phyloP scores from a whole-genome alignment of 2,797 vertebrate genomes.

The Emys orbicularis region DNA sequence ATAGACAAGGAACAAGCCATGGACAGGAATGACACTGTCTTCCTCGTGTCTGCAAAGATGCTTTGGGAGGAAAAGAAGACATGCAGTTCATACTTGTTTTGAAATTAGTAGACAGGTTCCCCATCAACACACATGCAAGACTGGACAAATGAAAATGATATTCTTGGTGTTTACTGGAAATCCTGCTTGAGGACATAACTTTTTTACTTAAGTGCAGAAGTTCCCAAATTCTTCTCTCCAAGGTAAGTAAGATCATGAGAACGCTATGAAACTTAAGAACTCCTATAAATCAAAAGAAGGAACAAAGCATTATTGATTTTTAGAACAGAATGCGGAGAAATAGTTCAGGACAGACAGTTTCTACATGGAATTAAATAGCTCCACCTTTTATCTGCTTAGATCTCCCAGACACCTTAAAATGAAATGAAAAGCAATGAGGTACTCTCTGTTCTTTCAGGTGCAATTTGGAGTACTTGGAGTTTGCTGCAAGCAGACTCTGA shows the following conservation, averaged over 20 bases:
- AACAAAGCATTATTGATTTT: not conserved
- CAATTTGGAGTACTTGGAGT: conserved; percentile 54
- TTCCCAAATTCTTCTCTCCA: not conserved
- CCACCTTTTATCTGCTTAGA: not conserved
- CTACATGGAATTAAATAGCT: conserved; percentile 1
- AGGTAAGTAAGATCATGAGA: not conserved
- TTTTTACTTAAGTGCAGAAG: conserved; percentile 2
- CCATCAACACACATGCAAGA: not conserved
- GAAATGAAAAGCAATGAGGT: conserved; percentile 34
- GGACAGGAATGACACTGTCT: not conserved
- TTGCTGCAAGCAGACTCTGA: conserved; percentile 49
- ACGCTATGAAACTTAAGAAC: conserved; percentile 31
- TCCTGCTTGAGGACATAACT: not conserved
- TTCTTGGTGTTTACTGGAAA: conserved; percentile 15
- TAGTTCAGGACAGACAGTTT: not conserved
- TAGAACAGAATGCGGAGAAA: conserved; percentile 7
- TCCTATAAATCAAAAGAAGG: not conserved
- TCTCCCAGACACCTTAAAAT: not conserved
- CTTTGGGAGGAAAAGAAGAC: not conserved
- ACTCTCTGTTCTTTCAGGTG: conserved; percentile 1
- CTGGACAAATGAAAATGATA: not conserved
- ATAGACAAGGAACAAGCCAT: not conserved
- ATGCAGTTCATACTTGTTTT: not conserved
- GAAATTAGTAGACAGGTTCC: not conserved
- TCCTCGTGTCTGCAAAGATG: not conserved